Conservation (phyloP, 2,888 invertebrate species). For the Dastarcus helophoroides region DNA sequence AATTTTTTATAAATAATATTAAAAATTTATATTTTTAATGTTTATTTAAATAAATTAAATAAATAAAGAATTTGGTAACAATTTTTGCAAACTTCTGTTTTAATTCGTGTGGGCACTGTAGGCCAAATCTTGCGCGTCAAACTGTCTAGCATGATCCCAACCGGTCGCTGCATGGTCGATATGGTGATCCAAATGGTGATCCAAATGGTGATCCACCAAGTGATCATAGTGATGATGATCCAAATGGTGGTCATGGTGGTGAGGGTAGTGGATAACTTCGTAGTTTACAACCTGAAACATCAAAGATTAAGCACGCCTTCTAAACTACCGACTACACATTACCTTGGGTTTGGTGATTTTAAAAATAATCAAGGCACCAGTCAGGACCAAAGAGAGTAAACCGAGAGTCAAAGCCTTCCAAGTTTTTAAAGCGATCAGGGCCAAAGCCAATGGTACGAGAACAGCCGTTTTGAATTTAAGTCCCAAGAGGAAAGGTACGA, state of each 20-base stretch:
- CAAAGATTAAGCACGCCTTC: slow-evolving; percentile 1
- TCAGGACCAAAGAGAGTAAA: slow-evolving; percentile 69
- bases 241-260: slow-evolving; percentile 49
- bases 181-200: slow-evolving; percentile 49
- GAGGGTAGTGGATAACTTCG: slow-evolving; percentile 75
- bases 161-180: slow-evolving; percentile 34
- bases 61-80: slow-evolving; percentile 5
- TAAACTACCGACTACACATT: no score
- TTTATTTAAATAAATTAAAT: slow-evolving; percentile 19
- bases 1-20: no score
- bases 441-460: slow-evolving; percentile 67
- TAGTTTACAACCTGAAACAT: slow-evolving; percentile 57
- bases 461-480: slow-evolving; percentile 79
- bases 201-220: slow-evolving; percentile 48
- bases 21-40: slow-evolving; percentile 2
- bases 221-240: slow-evolving; percentile 43
- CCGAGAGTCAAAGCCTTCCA: slow-evolving; percentile 84
- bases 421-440: slow-evolving; percentile 74
- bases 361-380: slow-evolving; percentile 77
- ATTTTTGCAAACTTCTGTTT: slow-evolving; percentile 2
- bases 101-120: slow-evolving; percentile 41
- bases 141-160: slow-evolving; percentile 44
- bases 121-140: slow-evolving; percentile 49
- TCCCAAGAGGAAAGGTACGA: slow-evolving; percentile 75
- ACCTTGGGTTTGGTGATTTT: slow-evolving; percentile 78